phyloP scores from a whole-genome alignment of 1,140 invertebrate species.

The Hypothenemus hampei region DNA sequence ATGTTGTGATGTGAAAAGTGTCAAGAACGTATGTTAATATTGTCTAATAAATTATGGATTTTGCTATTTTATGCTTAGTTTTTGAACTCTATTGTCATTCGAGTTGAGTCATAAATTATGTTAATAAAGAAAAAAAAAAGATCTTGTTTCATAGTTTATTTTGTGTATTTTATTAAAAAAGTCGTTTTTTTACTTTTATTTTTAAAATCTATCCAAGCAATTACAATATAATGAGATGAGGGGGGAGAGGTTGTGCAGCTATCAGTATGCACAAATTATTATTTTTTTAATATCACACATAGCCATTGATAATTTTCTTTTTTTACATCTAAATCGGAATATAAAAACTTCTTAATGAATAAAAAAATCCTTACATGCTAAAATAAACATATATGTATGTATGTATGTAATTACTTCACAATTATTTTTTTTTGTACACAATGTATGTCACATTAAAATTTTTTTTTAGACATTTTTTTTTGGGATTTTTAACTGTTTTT shows the following conservation, averaged over 20 bases:
- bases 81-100: too few species aligned
- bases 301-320: conserved; percentile 21
- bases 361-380: conserved; percentile 29
- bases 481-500: too few species aligned
- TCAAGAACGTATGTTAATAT: too few species aligned
- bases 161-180: conserved; percentile 20
- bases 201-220: conserved; percentile 31
- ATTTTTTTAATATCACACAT: conserved; percentile 27
- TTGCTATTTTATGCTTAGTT: too few species aligned
- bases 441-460: too few species aligned
- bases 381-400: conserved; percentile 10
- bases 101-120: too few species aligned
- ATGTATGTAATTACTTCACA: conserved; percentile 27
- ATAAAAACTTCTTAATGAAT: conserved; percentile 37
- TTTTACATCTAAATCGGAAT: conserved; percentile 27
- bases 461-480: too few species aligned
- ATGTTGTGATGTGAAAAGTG: too few species aligned
- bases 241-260: conserved; percentile 34
- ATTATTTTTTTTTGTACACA: conserved; percentile 32
- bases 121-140: too few species aligned
- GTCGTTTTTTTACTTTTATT: conserved; percentile 27
- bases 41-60: too few species aligned
- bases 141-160: too few species aligned
- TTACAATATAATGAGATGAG: too few species aligned
- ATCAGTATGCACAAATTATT: conserved; percentile 29